A percentile compares a stretch with the other conserved stretches of the same genome.
Evolutionary conservation across 2,888 invertebrate genomes (phyloP).

Genomic region (Cepaea hortensis): DNA sequence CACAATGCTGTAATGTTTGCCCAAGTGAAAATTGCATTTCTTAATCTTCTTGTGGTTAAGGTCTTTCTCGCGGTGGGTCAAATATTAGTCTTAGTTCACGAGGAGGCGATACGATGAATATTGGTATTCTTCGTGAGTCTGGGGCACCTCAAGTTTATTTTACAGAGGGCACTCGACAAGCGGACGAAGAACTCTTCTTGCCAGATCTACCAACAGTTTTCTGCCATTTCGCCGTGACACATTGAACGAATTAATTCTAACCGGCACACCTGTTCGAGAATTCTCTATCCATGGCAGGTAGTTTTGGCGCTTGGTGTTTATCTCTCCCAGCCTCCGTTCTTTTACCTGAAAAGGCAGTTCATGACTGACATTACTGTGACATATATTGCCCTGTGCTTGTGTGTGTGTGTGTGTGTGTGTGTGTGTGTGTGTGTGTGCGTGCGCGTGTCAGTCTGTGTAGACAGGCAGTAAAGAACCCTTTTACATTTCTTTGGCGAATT

Average conservation of each 20-base stretch:
- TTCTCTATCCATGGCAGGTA: neutral
- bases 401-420: too few relatives aligned
- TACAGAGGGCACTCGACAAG: constrained; percentile 10
- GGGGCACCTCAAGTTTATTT: constrained; percentile 13
- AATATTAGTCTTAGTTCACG: constrained; percentile 14
- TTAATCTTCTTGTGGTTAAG: constrained; percentile 15
- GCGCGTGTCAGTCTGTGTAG: too few relatives aligned
- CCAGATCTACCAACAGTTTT: neutral
- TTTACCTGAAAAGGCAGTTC: neutral
- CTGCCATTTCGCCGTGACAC: neutral
- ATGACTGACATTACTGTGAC: neutral
- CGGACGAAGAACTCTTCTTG: neutral
- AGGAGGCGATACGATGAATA: neutral
- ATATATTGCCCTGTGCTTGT: neutral
- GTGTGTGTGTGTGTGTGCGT: too few relatives aligned
- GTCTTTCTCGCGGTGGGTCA: constrained; percentile 1
- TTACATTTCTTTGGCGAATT: too few relatives aligned
- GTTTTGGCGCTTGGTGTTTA: constrained; percentile 16
- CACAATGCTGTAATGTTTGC: constrained; percentile 34
- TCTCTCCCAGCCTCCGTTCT: neutral
- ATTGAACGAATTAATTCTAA: neutral
- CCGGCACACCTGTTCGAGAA: constrained; percentile 34
- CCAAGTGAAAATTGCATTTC: constrained; percentile 17
- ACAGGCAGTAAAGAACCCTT: too few relatives aligned
- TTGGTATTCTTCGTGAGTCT: constrained; percentile 1